phyloP scores from a whole-genome alignment of 2,113 vertebrate species.

The Syngnathus typhle region DNA sequence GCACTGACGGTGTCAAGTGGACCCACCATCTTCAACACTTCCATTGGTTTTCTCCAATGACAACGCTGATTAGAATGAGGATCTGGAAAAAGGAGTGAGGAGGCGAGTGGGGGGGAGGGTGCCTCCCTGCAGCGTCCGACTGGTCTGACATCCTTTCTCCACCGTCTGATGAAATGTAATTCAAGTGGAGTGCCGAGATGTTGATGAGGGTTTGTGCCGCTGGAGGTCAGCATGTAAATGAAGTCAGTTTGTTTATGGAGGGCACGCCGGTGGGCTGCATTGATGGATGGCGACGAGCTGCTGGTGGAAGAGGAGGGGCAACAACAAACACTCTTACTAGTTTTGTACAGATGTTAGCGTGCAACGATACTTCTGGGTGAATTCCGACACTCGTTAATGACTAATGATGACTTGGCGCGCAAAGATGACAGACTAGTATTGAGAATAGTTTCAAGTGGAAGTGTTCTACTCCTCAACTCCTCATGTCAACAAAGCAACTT shows the following conservation, averaged over 20 bases:
- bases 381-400: neutral
- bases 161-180: constrained; percentile 35
- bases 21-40: neutral
- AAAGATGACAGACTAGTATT: neutral
- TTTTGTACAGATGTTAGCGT: too few species aligned
- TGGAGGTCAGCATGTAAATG: constrained; percentile 55
- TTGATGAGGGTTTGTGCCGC: constrained; percentile 53
- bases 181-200: constrained; percentile 45
- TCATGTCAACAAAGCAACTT: neutral
- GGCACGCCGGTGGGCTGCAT: neutral
- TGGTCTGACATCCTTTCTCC: constrained; percentile 31
- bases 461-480: neutral
- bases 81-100: constrained; percentile 16
- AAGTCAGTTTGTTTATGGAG: constrained; percentile 6
- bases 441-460: neutral
- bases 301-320: neutral
- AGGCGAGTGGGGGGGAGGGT: too few species aligned
- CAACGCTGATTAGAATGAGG: constrained; percentile 22
- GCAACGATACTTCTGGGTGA: too few species aligned
- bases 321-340: too few species aligned
- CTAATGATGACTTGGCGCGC: neutral
- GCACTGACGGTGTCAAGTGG: constrained; percentile 8
- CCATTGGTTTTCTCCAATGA: constrained; percentile 11
- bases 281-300: neutral
- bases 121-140: constrained; percentile 15